Conservation (phyloP, 2,113 vertebrate genomes). For the Oriolus oriolus region DNA sequence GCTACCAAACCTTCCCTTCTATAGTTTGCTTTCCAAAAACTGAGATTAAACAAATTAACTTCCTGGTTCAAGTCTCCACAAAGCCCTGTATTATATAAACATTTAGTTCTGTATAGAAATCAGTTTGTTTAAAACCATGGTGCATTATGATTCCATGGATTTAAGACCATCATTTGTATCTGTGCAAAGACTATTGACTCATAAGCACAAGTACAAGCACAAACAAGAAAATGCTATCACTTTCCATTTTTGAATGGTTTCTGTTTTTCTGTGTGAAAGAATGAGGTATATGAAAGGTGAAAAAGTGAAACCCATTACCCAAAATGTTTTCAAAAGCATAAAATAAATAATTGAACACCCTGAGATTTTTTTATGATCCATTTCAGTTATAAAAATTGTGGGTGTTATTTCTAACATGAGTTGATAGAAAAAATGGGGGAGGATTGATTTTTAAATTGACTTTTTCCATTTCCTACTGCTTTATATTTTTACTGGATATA, state of each 20-base stretch:
- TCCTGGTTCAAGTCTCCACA: not conserved
- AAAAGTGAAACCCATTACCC: not conserved
- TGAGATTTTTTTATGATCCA: not conserved
- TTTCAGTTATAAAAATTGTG: not conserved
- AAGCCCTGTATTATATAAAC: not conserved
- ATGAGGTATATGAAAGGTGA: not conserved
- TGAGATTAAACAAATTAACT: not conserved
- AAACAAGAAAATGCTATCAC: not conserved
- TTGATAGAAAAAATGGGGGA: not conserved
- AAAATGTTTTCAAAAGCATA: not conserved
- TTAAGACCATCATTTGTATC: not conserved
- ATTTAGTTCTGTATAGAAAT: not conserved
- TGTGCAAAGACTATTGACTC: not conserved
- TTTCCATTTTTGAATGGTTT: not conserved
- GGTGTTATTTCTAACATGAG: not conserved
- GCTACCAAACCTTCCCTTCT: not conserved
- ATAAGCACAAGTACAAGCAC: not conserved
- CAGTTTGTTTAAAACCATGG: not conserved
- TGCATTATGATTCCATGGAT: not conserved
- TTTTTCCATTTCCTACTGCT: not conserved
- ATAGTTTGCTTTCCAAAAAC: not conserved
- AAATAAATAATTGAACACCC: conserved; percentile 35
- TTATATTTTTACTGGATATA: not conserved
- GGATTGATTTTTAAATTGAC: conserved; percentile 42
- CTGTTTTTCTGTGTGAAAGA: not conserved